These are phyloP conservation scores for Hybognathus amarus DNA, from an alignment of 2,797 vertebrate genomes.

Conservation along the genomic window DNA sequence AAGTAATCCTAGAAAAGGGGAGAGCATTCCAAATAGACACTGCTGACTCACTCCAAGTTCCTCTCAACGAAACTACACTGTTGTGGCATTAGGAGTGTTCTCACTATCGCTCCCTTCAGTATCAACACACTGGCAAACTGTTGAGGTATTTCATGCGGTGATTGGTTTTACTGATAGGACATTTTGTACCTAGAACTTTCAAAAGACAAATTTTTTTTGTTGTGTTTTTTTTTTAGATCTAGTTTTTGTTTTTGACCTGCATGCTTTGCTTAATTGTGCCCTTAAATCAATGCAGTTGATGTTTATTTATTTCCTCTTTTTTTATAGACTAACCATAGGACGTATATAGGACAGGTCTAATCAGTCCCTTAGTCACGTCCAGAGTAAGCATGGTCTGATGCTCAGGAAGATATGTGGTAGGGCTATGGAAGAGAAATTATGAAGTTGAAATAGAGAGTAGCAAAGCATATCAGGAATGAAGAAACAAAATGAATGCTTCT, in stretches of 20 bases:
- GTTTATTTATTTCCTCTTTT: slow-evolving; percentile 68
- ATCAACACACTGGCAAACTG: slow-evolving; percentile 95
- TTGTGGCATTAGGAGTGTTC: slow-evolving; percentile 97
- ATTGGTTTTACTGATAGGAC: slow-evolving; percentile 99
- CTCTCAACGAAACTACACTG: slow-evolving; percentile 99
- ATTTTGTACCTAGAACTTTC: slow-evolving; percentile 71
- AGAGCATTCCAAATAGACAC: slow-evolving; percentile 98
- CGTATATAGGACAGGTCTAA: slow-evolving; percentile 88
- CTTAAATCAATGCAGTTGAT: slow-evolving; percentile 81
- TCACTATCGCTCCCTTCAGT: slow-evolving; percentile 91
- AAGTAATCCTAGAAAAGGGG: slow-evolving; percentile 99
- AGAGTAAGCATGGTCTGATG: slow-evolving; percentile 86
- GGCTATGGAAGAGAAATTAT: slow-evolving; percentile 72
- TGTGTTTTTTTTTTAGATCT: slow-evolving; percentile 59
- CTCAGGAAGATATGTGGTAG: slow-evolving; percentile 75
- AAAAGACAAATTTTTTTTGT: slow-evolving; percentile 73
- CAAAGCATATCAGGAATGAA: slow-evolving; percentile 82
- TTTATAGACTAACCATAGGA: slow-evolving; percentile 97
- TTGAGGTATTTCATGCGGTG: slow-evolving; percentile 98
- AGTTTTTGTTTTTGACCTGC: slow-evolving; percentile 88
- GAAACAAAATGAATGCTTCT: slow-evolving; percentile 82
- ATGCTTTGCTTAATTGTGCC: slow-evolving; percentile 97
- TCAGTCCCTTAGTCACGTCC: slow-evolving; percentile 75
- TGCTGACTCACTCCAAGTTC: slow-evolving; percentile 99
- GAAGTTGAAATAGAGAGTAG: slow-evolving; percentile 77